These are phyloP conservation scores for Patella caerulea DNA, from an alignment of 2,888 invertebrate genomes.

Conservation along the genomic window DNA sequence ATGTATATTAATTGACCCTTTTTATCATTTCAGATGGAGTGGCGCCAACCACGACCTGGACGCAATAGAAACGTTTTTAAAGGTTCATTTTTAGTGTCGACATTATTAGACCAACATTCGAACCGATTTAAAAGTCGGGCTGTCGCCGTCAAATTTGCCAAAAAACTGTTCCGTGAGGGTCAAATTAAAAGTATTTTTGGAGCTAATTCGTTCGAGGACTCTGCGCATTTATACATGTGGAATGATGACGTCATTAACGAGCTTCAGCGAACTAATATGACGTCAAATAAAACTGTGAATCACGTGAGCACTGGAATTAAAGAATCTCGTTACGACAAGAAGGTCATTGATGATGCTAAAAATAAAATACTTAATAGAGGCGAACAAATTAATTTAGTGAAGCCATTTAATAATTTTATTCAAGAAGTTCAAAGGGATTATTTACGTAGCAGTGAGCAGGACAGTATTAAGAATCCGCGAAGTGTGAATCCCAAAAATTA, in stretches of 20 bases:
- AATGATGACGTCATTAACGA: conserved; percentile 45
- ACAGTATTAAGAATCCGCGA: background rate
- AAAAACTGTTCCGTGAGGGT: conserved; percentile 60
- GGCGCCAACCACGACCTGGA: conserved; percentile 36
- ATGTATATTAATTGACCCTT: too few relatives aligned
- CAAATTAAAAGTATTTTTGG: conserved; percentile 61
- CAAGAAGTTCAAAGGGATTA: conserved; percentile 48
- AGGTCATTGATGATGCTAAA: conserved; percentile 39
- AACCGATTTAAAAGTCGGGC: conserved; percentile 55
- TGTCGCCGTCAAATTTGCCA: conserved; percentile 58
- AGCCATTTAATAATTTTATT: conserved; percentile 48
- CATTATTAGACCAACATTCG: conserved; percentile 58
- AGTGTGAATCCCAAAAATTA: background rate
- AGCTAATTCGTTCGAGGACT: conserved; percentile 61
- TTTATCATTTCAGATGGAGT: conserved; percentile 52
- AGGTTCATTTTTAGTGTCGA: conserved; percentile 64
- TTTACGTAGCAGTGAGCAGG: conserved; percentile 4
- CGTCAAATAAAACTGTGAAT: conserved; percentile 36
- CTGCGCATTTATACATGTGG: conserved; percentile 63
- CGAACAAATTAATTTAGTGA: conserved; percentile 39
- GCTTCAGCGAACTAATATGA: conserved; percentile 38
- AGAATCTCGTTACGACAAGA: conserved; percentile 19
- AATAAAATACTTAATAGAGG: conserved; percentile 37
- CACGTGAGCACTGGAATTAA: background rate
- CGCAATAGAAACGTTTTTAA: conserved; percentile 58